A percentile compares a stretch with the other conserved stretches of the same genome.
phyloP scores from a whole-genome alignment of 2,113 vertebrate genomes.

The Lampris megalopsis region DNA sequence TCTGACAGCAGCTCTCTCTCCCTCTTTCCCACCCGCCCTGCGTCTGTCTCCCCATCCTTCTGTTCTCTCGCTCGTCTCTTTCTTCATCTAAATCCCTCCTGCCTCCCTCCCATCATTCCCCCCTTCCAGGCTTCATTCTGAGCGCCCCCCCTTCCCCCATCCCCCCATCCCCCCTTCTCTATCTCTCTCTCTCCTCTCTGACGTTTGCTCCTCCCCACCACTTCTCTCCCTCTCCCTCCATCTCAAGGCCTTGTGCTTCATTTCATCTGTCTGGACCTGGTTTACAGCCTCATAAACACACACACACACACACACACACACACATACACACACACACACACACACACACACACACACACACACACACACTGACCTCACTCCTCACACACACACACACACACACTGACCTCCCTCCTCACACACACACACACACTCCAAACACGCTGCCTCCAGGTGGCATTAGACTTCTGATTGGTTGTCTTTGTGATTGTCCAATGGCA shows the following conservation, averaged over 20 bases:
- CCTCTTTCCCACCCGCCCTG: too few species aligned
- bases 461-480: too few species aligned
- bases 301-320: neutral
- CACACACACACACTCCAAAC: slow-evolving; percentile 4
- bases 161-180: slow-evolving; percentile 1
- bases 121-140: neutral
- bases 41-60: too few species aligned
- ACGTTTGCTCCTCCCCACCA: too few species aligned
- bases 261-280: slow-evolving; percentile 19
- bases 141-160: neutral
- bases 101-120: neutral
- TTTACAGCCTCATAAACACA: slow-evolving; percentile 12
- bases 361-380: slow-evolving; percentile 13
- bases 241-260: slow-evolving; percentile 14
- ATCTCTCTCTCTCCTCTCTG: neutral
- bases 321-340: slow-evolving; percentile 1
- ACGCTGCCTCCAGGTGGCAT: too few species aligned
- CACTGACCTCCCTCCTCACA: too few species aligned
- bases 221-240: neutral
- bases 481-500: too few species aligned
- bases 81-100: too few species aligned
- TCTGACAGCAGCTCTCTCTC: too few species aligned
- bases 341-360: neutral
- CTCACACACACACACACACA: too few species aligned
- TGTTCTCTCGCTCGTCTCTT: too few species aligned